Base-by-base conservation (phyloP, 1,140 invertebrate genomes). In the Drosophila nigromelanica region DNA sequence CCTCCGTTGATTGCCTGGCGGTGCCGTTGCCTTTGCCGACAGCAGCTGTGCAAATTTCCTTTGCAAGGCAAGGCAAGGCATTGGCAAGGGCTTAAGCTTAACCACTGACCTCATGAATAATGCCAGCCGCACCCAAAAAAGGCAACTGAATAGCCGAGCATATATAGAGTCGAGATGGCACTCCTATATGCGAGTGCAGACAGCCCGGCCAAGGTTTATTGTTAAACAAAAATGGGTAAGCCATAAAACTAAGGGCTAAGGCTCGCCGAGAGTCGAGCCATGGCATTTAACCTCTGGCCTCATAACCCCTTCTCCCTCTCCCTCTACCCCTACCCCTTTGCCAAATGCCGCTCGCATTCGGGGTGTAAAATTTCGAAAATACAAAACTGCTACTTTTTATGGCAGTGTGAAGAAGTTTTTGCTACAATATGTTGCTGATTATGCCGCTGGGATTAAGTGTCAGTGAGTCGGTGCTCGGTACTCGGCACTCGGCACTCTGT, bases 381-480 rank as follows among this genome's bases (percentile, higher is more conserved):
- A 81, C 74, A 81, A 82, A 78, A 79, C 70, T 63, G 68, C 43
- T 71, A 55, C 68, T 30, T 83, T 80, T 79, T 77, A 75, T 70
- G 60, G 60, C 67, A 70, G 72, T 30, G 72, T 68, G 64, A 77
- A 80, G 63, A 78, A 86, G 71, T 86, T 87, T 87, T 87, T 87
- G 82, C 79, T 89, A 79, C 83, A 89, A 89, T 89, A 89, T 89
- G 83, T 89, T 89, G 79, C 83, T 89, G 83, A 89, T 89, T 89
- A 85, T 85, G 80, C 83, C 83, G 80, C 85, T 89, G 83, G 83
- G 83, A 89, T 89, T 89, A 83, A 82, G 81, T 89, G 82, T 87
- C 81, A 86, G 81, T 69, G 60, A 63, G 59, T 48, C 18, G 51
- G 50, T 35, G 30, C 50, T 73, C 55, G 42, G 78, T 45, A 40